A percentile compares a stretch with the other conserved stretches of the same genome.
These are phyloP conservation scores for Odontocolon sp. DNA, from an alignment of 2,888 invertebrate species.

Conservation along the genomic window DNA sequence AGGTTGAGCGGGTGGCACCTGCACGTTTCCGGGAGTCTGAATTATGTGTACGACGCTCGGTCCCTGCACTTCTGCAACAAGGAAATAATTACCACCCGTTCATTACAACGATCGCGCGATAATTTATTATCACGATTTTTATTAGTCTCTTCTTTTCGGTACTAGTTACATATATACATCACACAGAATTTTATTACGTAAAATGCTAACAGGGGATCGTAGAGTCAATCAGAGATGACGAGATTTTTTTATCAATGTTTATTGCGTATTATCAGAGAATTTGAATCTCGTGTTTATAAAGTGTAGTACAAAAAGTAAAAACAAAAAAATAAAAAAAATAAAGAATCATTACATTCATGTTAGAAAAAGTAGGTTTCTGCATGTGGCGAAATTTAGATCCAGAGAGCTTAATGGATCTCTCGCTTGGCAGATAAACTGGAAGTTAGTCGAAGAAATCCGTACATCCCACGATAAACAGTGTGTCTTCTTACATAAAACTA, in stretches of 20 bases:
- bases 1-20: conserved; percentile 37
- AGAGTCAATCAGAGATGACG: conserved; percentile 19
- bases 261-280: conserved; percentile 47
- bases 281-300: conserved; percentile 29
- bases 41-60: conserved; percentile 67
- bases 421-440: conserved; percentile 15
- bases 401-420: conserved; percentile 10
- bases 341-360: conserved; percentile 7
- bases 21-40: conserved; percentile 59
- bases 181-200: neutral
- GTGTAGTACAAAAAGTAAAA: conserved; percentile 33
- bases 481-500: conserved; percentile 38
- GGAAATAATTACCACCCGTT: conserved; percentile 46
- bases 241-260: conserved; percentile 48
- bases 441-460: conserved; percentile 6
- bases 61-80: conserved; percentile 71
- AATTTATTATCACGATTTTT: neutral
- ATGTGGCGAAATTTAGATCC: conserved; percentile 23
- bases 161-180: neutral
- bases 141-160: neutral
- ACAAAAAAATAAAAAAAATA: neutral
- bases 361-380: conserved; percentile 16
- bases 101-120: too few relatives aligned
- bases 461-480: conserved; percentile 22
- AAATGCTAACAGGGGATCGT: conserved; percentile 17